Evolutionary conservation across 2,113 vertebrate species (phyloP).

Genomic region (Psilopsiagon aurifrons): DNA sequence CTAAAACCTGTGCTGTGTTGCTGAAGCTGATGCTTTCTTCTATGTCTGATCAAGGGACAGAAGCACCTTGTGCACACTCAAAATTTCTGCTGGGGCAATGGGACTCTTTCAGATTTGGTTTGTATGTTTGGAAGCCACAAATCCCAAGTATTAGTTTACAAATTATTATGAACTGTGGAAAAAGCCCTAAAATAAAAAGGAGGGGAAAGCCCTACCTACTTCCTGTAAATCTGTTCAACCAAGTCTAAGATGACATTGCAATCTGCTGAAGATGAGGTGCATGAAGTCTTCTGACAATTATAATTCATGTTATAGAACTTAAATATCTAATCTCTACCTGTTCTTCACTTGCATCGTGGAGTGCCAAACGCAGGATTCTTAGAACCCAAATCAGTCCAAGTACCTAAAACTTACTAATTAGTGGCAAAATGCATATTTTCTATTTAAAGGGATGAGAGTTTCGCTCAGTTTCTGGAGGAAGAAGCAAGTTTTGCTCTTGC

Average conservation of each 20-base stretch:
- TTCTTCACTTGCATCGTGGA: background rate
- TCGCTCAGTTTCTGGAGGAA: background rate
- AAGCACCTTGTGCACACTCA: background rate
- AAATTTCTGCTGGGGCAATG: background rate
- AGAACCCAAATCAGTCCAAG: background rate
- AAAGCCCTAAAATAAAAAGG: background rate
- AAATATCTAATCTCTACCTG: background rate
- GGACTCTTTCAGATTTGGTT: background rate
- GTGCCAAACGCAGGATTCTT: background rate
- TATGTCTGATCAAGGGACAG: background rate
- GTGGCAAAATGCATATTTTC: background rate
- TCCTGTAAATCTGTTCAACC: background rate
- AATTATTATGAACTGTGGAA: background rate
- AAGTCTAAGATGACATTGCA: accelerated
- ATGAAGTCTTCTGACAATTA: background rate
- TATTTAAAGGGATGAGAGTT: background rate
- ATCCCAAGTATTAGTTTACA: background rate
- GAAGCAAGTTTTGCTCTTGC: background rate
- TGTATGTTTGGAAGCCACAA: background rate
- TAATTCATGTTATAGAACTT: background rate
- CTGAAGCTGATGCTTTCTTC: background rate
- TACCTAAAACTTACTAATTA: background rate
- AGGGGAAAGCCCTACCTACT: background rate
- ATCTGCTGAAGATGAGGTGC: background rate
- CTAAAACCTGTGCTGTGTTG: background rate